These are phyloP conservation scores for Pholis gunnellus DNA, from an alignment of 2,113 vertebrate species.

Conservation along the genomic window DNA sequence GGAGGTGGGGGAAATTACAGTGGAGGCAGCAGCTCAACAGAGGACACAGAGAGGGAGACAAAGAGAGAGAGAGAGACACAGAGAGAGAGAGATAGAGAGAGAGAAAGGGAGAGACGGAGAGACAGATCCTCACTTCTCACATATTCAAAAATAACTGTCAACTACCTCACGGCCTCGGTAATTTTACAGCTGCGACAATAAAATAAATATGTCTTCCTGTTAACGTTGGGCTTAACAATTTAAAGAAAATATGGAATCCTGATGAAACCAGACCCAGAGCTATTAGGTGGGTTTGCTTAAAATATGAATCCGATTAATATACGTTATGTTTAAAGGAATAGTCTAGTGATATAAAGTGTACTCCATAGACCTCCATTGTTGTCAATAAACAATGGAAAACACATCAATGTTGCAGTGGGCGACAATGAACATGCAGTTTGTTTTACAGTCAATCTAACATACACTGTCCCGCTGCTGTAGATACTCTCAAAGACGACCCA, in stretches of 20 bases:
- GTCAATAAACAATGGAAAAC: background rate
- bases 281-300: background rate
- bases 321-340: background rate
- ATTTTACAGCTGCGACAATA: conserved; percentile 35
- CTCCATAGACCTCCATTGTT: background rate
- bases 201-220: background rate
- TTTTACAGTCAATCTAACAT: background rate
- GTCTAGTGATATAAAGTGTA: background rate
- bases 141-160: conserved; percentile 50
- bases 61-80: background rate
- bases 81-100: too few relatives aligned
- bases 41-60: conserved; percentile 4
- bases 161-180: conserved; percentile 20
- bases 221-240: background rate
- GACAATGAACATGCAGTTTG: background rate
- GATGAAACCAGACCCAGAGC: background rate
- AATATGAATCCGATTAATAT: background rate
- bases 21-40: conserved; percentile 36
- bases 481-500: background rate
- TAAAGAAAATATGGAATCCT: background rate
- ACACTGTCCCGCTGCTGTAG: background rate
- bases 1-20: conserved; percentile 48
- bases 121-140: conserved; percentile 46
- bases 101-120: background rate
- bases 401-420: background rate